Evolutionary conservation across 2,888 invertebrate species (phyloP).

Genomic region (Macrosoma leucophasiata): DNA sequence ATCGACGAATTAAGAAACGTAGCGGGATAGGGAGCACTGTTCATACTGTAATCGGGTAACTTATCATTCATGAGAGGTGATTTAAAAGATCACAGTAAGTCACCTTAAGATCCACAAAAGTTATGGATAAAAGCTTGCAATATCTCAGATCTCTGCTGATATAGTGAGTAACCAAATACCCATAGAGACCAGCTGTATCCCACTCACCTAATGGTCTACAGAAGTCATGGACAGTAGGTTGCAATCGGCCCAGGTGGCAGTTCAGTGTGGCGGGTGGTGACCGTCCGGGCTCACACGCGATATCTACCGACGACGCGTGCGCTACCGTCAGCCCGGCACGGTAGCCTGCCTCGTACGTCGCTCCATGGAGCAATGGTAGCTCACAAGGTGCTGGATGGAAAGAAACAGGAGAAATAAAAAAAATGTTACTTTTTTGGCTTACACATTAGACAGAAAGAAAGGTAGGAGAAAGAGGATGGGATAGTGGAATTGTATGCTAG

Average conservation of each 20-base stretch:
- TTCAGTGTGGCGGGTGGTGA: slow-evolving; percentile 76
- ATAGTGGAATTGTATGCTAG: background rate
- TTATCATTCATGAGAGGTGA: no score
- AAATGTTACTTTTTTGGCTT: background rate
- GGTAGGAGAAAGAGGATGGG: background rate
- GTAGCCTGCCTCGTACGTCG: slow-evolving; percentile 86
- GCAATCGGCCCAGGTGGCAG: slow-evolving; percentile 78
- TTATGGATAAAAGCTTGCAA: no score
- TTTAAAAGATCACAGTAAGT: no score
- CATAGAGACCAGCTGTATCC: no score
- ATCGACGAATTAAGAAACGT: no score
- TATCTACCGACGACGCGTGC: slow-evolving; percentile 85
- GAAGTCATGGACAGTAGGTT: slow-evolving; percentile 75
- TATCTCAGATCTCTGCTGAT: no score
- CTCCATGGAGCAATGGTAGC: slow-evolving; percentile 79
- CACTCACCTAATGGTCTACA: slow-evolving; percentile 59
- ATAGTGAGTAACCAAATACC: no score
- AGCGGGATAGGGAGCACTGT: no score
- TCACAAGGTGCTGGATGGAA: slow-evolving; percentile 78
- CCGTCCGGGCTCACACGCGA: slow-evolving; percentile 79
- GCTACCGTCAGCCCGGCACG: slow-evolving; percentile 86
- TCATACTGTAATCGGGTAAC: no score
- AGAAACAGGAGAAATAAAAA: background rate
- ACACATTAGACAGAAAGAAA: no score
- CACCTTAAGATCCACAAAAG: no score